These are phyloP conservation scores for Tachina lurida DNA, from an alignment of 2,888 invertebrate genomes.

Conservation along the genomic window DNA sequence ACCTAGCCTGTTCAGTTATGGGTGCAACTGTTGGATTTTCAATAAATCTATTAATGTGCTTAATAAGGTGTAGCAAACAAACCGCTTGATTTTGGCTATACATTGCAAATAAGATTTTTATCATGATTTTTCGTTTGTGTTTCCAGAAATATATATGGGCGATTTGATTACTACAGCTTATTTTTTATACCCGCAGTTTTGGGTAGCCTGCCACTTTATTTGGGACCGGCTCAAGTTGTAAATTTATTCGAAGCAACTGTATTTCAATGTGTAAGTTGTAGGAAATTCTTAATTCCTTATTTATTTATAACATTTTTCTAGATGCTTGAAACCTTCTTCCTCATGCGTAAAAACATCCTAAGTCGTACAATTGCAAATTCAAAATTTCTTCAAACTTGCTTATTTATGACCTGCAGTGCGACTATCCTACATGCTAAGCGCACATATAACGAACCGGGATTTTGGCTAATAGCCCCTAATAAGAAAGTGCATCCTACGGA, in stretches of 20 bases:
- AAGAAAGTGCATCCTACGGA: conserved; percentile 33
- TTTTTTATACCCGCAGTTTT: conserved; percentile 73
- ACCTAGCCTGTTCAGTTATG: conserved; percentile 69
- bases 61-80: conserved; percentile 73
- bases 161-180: conserved; percentile 72
- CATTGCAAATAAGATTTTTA: background rate
- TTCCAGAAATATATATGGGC: conserved; percentile 73
- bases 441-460: conserved; percentile 69
- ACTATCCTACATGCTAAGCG: conserved; percentile 75
- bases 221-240: conserved; percentile 67
- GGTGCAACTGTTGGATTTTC: conserved; percentile 71
- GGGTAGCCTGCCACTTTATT: conserved; percentile 67
- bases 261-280: conserved; percentile 77
- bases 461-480: conserved; percentile 77
- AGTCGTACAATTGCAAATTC: conserved; percentile 73
- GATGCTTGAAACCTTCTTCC: conserved; percentile 75
- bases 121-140: background rate
- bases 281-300: background rate
- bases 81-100: background rate
- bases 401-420: conserved; percentile 78
- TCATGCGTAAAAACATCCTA: conserved; percentile 72
- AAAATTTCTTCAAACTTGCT: conserved; percentile 71
- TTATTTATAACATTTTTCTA: conserved; percentile 50
- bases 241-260: conserved; percentile 74
- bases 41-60: conserved; percentile 72